phyloP scores from a whole-genome alignment of 2,113 vertebrate species.

The Pangasianodon hypophthalmus region DNA sequence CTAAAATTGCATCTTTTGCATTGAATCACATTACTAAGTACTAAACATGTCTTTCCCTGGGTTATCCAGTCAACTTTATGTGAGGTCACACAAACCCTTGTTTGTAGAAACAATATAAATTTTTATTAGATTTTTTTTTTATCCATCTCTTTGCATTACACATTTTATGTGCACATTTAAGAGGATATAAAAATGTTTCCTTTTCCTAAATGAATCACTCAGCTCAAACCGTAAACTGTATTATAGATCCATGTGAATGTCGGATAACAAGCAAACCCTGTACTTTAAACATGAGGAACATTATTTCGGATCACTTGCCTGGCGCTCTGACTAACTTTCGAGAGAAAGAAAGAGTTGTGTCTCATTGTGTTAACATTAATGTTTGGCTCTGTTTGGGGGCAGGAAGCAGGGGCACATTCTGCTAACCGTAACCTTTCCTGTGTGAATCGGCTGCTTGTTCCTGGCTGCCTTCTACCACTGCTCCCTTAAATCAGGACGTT shows the following conservation, averaged over 20 bases:
- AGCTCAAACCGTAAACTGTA: not conserved
- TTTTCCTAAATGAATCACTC: not conserved
- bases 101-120: not conserved
- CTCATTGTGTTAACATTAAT: constrained; percentile 60
- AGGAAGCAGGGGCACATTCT: constrained; percentile 59
- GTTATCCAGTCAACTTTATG: not conserved
- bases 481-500: constrained; percentile 65
- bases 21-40: not conserved
- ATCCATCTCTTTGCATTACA: constrained; percentile 2
- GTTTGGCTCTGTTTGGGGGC: constrained; percentile 61
- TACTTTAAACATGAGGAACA: not conserved
- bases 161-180: constrained; percentile 17
- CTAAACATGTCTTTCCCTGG: not conserved
- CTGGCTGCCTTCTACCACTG: constrained; percentile 32
- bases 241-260: not conserved
- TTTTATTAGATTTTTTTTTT: constrained; percentile 2
- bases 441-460: constrained; percentile 74
- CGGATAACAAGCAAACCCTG: not conserved
- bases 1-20: not conserved
- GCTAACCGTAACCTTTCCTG: constrained; percentile 59
- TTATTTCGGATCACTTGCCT: not conserved
- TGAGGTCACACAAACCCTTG: not conserved
- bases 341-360: constrained; percentile 48
- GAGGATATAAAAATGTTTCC: constrained; percentile 7
- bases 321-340: not conserved